Evolutionary conservation across 1,140 invertebrate species (phyloP).

Genomic region (Drosophila paulistorum): DNA sequence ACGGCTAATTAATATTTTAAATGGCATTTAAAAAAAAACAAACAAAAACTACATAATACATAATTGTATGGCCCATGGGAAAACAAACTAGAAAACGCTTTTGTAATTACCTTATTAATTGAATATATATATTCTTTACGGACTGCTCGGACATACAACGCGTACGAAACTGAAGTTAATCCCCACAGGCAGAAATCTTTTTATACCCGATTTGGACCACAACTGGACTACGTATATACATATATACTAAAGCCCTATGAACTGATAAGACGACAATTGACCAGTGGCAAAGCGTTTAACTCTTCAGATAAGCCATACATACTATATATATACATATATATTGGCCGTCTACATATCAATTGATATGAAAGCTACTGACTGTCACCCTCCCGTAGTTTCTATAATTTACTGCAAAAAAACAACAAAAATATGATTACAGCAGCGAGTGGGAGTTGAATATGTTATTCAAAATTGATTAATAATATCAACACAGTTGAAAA

Average conservation of each 20-base stretch:
- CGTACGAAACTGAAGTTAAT: constrained; percentile 54
- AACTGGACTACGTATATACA: constrained; percentile 28
- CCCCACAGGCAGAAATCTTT: constrained; percentile 46
- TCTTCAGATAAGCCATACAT: not conserved
- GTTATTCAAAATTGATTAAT: not conserved
- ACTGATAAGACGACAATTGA: constrained; percentile 5
- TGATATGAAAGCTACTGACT: constrained; percentile 2
- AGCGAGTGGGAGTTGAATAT: constrained; percentile 1
- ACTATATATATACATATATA: not conserved
- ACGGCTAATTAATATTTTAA: not conserved
- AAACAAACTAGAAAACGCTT: constrained; percentile 12
- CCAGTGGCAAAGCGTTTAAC: constrained; percentile 1
- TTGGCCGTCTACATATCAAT: not conserved
- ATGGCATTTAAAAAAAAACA: not conserved
- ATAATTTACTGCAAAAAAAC: not conserved
- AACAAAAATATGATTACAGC: not conserved
- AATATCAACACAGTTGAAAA: not conserved
- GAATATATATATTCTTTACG: constrained; percentile 32
- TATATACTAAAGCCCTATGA: not conserved
- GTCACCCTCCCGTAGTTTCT: not conserved
- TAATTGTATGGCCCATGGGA: not conserved
- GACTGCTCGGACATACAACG: constrained; percentile 41
- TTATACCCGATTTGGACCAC: constrained; percentile 57
- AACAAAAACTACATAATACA: not conserved
- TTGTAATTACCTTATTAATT: constrained; percentile 44